These are phyloP conservation scores for Macrobrachium nipponense DNA, from an alignment of 1,140 invertebrate species.

Conservation along the genomic window DNA sequence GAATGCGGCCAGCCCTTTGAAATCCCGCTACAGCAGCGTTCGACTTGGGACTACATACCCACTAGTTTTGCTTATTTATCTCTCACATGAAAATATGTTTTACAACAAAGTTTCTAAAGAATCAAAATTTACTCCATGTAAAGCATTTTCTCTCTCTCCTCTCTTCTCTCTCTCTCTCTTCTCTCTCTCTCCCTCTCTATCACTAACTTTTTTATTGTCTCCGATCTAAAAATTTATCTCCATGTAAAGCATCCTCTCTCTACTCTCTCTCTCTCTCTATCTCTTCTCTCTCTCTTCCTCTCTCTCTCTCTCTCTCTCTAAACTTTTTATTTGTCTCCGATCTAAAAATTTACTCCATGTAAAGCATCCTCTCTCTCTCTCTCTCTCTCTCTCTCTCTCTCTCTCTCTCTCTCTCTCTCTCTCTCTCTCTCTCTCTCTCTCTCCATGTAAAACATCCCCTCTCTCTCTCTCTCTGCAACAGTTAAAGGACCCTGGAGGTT, in stretches of 20 bases:
- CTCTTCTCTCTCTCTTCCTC: not conserved
- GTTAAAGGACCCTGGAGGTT: too few species aligned
- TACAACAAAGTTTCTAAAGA: too few species aligned
- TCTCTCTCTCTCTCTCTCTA: not conserved
- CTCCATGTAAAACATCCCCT: too few species aligned
- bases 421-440: not conserved
- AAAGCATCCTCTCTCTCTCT: not conserved
- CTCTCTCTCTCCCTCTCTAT: not conserved
- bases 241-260: not conserved
- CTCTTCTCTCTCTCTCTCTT: not conserved
- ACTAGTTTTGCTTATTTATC: too few species aligned
- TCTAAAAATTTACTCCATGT: not conserved
- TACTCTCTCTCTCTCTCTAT: too few species aligned
- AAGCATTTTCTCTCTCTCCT: not conserved
- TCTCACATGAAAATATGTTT: too few species aligned
- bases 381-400: not conserved
- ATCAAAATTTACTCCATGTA: not conserved
- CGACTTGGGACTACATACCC: too few species aligned
- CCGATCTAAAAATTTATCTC: not conserved
- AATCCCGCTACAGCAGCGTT: too few species aligned
- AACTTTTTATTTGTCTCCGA: not conserved
- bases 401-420: too few species aligned
- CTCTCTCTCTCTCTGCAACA: too few species aligned
- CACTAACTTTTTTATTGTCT: constrained; percentile 1
- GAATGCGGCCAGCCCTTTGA: too few species aligned